Conservation (phyloP, 2,113 vertebrate genomes). For the Saguinus midas region DNA sequence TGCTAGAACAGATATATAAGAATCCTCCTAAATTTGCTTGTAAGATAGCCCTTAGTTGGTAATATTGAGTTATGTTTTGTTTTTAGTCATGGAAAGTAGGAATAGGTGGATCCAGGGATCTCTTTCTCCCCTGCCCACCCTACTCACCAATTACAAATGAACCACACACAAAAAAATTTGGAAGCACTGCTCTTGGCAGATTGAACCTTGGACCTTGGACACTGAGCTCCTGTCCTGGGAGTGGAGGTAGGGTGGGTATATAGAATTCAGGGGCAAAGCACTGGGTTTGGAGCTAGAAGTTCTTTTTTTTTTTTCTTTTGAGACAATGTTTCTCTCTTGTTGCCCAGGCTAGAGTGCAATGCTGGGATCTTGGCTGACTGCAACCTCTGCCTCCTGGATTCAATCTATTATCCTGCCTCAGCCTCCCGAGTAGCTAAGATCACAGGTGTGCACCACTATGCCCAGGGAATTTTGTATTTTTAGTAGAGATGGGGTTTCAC, state of each 20-base stretch:
- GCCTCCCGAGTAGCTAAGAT: no score
- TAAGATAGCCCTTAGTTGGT: neutral
- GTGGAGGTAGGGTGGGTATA: neutral
- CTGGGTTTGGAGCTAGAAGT: neutral
- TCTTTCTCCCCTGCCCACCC: neutral
- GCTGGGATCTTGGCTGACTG: no score
- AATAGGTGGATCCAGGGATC: neutral
- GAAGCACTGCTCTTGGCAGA: neutral
- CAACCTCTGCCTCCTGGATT: no score
- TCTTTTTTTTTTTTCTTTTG: neutral
- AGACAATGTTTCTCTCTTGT: no score
- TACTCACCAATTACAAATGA: neutral
- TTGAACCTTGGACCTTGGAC: neutral
- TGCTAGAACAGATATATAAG: neutral
- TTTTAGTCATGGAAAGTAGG: neutral
- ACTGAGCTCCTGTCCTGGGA: neutral
- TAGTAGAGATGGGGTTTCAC: no score
- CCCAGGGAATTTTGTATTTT: no score
- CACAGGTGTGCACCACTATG: no score
- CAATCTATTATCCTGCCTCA: no score
- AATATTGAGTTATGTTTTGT: neutral
- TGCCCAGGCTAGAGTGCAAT: no score
- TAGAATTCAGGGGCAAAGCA: neutral
- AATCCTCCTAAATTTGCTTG: neutral
- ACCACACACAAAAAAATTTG: neutral